Evolutionary conservation across 2,888 invertebrate species (phyloP), one percentile per base, ranked within the genome.

Genomic region (Dicycla oo): DNA sequence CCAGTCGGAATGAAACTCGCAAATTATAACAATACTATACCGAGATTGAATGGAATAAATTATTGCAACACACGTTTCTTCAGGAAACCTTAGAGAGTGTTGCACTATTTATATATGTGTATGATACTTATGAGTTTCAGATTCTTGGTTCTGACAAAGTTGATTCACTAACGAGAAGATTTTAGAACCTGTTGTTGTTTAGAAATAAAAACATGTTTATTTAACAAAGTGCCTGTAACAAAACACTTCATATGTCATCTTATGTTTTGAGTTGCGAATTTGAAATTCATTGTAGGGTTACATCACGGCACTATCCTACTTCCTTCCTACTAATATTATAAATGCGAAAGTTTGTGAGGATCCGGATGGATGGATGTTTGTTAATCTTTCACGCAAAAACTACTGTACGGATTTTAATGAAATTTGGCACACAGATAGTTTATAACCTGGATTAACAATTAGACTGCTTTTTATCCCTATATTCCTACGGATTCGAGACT

Each of bases 1-100:
- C 68, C 76, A 77, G 79, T 75, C 75, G 75, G 51, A 70, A 74
- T 74, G 63, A 74, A 81, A 73, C 68, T 73, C 65, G 57, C 69
- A 78, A 85, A 74, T 66, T 64, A 78, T 57, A 63, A 67, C 75
- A 79, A 63, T 64, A 62, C 56, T 47, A 51, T 53, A 73, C 64
- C 69, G 56, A 76, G 69, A 77, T 75, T 83, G 83, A 78, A 83
- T 80, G 57, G 62, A 82, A 82, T 69, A 69, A 71, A 78, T 69
- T 51, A 75, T 66, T 60, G n/a, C 69, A 57, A 57, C 70, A 73
- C 67, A 75, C 80, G 62, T 76, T 83, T 71, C 70, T 57, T 38
- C 23, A 57, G 53, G 61, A 82, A 78, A 53, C 80, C 73, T 64
- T 82, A 69, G 20, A 78, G 56, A 69, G 51, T 65, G 45, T 64